Conservation (phyloP, 2,888 invertebrate species). For the Aleiodes leptofemur region DNA sequence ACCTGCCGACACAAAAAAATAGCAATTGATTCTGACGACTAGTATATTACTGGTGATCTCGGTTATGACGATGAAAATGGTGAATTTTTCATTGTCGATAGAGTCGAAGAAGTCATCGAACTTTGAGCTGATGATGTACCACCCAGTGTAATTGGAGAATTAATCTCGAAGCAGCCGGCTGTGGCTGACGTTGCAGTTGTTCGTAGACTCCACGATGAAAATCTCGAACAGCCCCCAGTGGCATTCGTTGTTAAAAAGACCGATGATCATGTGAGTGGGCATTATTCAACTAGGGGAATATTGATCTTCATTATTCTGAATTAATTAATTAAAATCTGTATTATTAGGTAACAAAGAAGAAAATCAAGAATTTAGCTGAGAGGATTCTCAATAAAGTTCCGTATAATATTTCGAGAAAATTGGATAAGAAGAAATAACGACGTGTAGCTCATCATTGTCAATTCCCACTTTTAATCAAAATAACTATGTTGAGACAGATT, state of each 20-base stretch:
- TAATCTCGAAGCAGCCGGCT: constrained; percentile 62
- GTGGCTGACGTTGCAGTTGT: constrained; percentile 68
- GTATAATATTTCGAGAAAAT: constrained; percentile 63
- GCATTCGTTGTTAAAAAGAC: constrained; percentile 63
- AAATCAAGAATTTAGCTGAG: constrained; percentile 61
- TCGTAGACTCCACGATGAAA: constrained; percentile 60
- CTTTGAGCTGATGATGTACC: constrained; percentile 67
- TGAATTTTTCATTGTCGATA: constrained; percentile 66
- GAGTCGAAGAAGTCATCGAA: constrained; percentile 69
- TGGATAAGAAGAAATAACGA: constrained; percentile 47
- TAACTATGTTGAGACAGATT: too few relatives aligned
- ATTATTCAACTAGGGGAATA: neutral
- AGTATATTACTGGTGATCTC: constrained; percentile 62
- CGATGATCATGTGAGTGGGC: constrained; percentile 39
- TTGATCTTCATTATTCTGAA: neutral
- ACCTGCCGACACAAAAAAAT: constrained; percentile 52
- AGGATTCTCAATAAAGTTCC: constrained; percentile 63
- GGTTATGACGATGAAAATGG: constrained; percentile 64
- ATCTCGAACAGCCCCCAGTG: constrained; percentile 65
- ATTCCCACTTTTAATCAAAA: too few relatives aligned
- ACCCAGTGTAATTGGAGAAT: constrained; percentile 66
- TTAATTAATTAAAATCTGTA: neutral
- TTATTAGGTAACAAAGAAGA: constrained; percentile 63
- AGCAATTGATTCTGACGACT: constrained; percentile 58
- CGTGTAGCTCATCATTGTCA: constrained; percentile 19